Evolutionary conservation across 2,888 invertebrate species (phyloP).

Genomic region (Rhingia rostrata): DNA sequence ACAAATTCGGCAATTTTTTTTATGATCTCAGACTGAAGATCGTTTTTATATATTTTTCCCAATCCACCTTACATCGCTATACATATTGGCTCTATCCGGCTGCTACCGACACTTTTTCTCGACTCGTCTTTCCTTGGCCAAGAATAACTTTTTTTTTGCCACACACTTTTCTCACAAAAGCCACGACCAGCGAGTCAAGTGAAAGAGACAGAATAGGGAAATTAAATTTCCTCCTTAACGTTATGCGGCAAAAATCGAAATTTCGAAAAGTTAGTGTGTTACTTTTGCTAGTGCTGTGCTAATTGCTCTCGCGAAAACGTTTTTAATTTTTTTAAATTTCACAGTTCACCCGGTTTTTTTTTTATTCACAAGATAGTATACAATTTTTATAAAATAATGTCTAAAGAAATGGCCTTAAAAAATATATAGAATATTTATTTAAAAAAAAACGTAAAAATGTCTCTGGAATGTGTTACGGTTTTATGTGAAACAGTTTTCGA

Average conservation of each 20-base stretch:
- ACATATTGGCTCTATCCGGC: constrained; percentile 10
- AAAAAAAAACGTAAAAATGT: constrained; percentile 44
- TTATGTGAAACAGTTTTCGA: constrained; percentile 39
- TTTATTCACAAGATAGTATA: neutral
- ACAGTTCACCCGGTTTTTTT: neutral
- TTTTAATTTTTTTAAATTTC: constrained; percentile 3
- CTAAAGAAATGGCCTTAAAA: constrained; percentile 8
- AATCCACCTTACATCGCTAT: neutral
- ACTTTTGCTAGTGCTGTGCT: constrained; percentile 71
- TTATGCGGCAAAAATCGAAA: constrained; percentile 36
- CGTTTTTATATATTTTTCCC: constrained; percentile 18
- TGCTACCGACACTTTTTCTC: constrained; percentile 37
- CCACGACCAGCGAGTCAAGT: constrained; percentile 5
- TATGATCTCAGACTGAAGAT: constrained; percentile 24
- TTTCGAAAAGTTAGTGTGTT: constrained; percentile 63
- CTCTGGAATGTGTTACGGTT: constrained; percentile 41
- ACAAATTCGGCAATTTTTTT: neutral
- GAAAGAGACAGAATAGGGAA: constrained; percentile 34
- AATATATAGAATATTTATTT: neutral
- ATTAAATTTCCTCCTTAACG: constrained; percentile 40
- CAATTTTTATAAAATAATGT: neutral
- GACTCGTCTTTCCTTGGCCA: constrained; percentile 67
- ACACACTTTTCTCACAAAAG: constrained; percentile 19
- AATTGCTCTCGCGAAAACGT: constrained; percentile 68
- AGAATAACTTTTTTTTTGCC: constrained; percentile 64